Evolutionary conservation across 1,140 invertebrate species (phyloP).

Genomic region (Drosophila lowei): DNA sequence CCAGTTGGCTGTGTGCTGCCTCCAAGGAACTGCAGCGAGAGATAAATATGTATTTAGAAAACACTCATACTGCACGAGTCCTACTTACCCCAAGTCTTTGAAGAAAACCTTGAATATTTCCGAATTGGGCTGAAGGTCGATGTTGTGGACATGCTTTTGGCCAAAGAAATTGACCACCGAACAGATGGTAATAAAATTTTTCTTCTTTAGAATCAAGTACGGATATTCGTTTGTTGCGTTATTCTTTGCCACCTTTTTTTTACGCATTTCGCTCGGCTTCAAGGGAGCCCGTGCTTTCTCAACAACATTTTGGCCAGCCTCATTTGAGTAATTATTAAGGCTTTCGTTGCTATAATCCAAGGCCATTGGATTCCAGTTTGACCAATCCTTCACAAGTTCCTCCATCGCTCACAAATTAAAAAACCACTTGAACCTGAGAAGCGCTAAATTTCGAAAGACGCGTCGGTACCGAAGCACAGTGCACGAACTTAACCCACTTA

Average conservation of each 20-base stretch:
- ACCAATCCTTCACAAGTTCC: constrained; percentile 4
- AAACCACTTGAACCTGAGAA: not conserved
- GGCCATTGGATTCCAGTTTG: constrained; percentile 51
- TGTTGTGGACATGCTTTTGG: constrained; percentile 11
- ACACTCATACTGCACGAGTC: not conserved
- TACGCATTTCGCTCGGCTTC: not conserved
- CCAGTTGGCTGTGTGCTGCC: constrained; percentile 21
- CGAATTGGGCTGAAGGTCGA: constrained; percentile 23
- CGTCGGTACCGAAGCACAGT: no score
- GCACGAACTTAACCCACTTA: no score
- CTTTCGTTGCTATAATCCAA: constrained; percentile 31
- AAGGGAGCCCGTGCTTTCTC: not conserved
- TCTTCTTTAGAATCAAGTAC: constrained; percentile 49
- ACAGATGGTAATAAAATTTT: constrained; percentile 8
- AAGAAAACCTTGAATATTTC: constrained; percentile 47
- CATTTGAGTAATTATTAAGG: constrained; percentile 25
- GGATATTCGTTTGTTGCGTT: constrained; percentile 29
- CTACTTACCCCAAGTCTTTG: constrained; percentile 45
- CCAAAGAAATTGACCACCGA: constrained; percentile 48
- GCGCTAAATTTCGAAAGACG: constrained; percentile 4
- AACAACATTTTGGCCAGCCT: constrained; percentile 1
- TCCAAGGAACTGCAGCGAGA: constrained; percentile 39
- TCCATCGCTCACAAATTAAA: not conserved
- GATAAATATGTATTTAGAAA: not conserved
- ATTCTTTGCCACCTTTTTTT: not conserved